Evolutionary conservation across 1,140 invertebrate species (phyloP).

Genomic region (Drosophila kanapiae): DNA sequence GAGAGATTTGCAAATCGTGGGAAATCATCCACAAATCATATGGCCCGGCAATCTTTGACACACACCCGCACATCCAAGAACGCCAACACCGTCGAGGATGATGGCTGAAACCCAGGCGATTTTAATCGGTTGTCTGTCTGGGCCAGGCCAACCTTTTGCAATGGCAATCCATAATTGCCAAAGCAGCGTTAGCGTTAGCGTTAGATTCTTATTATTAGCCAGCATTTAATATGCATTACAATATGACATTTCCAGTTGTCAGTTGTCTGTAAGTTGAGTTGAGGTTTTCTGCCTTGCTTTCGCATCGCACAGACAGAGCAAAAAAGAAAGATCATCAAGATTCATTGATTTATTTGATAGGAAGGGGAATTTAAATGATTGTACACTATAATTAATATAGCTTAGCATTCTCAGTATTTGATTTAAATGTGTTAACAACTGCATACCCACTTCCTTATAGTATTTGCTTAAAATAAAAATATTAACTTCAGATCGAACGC

Average conservation of each 20-base stretch:
- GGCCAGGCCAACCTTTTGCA: constrained; percentile 71
- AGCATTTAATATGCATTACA: constrained; percentile 70
- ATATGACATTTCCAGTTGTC: constrained; percentile 68
- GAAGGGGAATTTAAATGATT: background rate
- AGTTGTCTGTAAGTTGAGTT: constrained; percentile 28
- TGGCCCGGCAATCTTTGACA: constrained; percentile 61
- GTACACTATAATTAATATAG: background rate
- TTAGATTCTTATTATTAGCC: constrained; percentile 75
- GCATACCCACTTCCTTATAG: too few species aligned
- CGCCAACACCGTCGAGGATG: constrained; percentile 52
- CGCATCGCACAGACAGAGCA: constrained; percentile 57
- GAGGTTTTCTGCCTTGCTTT: constrained; percentile 5
- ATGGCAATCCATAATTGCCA: constrained; percentile 64
- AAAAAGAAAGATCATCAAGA: constrained; percentile 18
- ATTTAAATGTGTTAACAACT: too few species aligned
- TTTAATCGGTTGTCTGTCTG: constrained; percentile 34
- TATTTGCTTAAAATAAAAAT: too few species aligned
- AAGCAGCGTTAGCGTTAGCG: constrained; percentile 19
- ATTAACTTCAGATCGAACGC: too few species aligned
- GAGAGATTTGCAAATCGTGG: constrained; percentile 69
- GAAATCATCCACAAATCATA: constrained; percentile 66
- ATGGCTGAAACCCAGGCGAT: constrained; percentile 34
- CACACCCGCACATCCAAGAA: constrained; percentile 61
- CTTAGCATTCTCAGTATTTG: too few species aligned
- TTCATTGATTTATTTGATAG: background rate